Conservation (phyloP, 2,797 vertebrate genomes). For the Gila robusta region DNA sequence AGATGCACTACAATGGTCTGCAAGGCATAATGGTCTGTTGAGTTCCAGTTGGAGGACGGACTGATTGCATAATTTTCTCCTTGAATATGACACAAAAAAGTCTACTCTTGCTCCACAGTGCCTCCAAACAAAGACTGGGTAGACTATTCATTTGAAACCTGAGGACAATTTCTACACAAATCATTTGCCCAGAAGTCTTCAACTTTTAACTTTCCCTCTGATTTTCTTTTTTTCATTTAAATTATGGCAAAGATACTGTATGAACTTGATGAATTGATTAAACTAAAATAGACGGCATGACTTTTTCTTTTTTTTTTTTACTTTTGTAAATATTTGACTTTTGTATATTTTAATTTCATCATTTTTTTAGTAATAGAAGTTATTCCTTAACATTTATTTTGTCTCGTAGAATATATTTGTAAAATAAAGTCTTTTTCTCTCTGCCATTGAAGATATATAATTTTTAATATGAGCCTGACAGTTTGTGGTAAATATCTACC, state of each 20-base stretch:
- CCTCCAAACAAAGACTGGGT: conserved; percentile 23
- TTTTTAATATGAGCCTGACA: not conserved
- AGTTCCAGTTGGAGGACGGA: conserved; percentile 21
- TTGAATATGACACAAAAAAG: not conserved
- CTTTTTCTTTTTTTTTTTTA: not conserved
- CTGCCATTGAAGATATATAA: not conserved
- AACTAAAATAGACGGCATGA: not conserved
- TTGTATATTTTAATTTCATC: not conserved
- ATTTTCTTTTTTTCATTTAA: not conserved
- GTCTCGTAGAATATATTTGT: not conserved
- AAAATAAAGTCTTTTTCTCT: not conserved
- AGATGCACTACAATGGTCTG: not conserved
- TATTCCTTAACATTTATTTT: not conserved
- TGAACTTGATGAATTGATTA: conserved; percentile 12
- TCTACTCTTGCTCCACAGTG: not conserved
- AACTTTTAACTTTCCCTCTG: not conserved
- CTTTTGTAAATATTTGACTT: conserved; percentile 32
- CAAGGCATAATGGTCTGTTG: not conserved
- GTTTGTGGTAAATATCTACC: conserved; percentile 31
- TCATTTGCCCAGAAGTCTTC: not conserved
- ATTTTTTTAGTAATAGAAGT: conserved; percentile 5
- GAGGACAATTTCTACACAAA: not conserved
- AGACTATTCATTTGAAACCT: conserved; percentile 17
- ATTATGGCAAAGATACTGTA: not conserved
- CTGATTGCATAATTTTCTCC: conserved; percentile 2